phyloP scores from a whole-genome alignment of 2,888 invertebrate genomes.

The Agyllia agylla region DNA sequence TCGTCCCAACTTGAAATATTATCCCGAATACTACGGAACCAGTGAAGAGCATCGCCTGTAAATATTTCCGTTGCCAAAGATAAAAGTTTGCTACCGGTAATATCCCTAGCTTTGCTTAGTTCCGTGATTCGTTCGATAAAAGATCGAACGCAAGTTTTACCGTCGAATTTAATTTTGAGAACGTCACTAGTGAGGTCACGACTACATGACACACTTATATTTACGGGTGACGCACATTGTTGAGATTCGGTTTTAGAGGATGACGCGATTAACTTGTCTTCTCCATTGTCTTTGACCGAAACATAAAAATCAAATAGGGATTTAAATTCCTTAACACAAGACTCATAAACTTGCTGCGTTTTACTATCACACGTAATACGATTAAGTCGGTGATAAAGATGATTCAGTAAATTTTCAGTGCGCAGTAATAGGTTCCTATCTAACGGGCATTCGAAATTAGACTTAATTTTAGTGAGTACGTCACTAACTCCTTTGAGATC shows the following conservation, averaged over 20 bases:
- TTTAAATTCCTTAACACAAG: background rate
- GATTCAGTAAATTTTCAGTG: background rate
- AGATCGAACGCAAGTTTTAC: background rate
- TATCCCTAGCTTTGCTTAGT: background rate
- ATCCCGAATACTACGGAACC: background rate
- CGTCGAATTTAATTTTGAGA: background rate
- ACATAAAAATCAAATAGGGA: background rate
- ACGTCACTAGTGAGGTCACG: background rate
- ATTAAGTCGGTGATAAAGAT: background rate
- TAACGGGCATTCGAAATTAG: background rate
- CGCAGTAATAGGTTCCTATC: background rate
- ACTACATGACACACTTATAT: background rate
- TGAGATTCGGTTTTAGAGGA: background rate
- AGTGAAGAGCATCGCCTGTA: background rate
- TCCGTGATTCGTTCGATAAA: background rate
- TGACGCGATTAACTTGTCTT: background rate
- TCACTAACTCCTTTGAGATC: background rate
- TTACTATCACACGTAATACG: background rate
- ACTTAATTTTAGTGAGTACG: background rate
- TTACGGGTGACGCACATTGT: background rate
- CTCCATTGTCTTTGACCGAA: background rate
- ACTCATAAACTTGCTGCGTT: background rate
- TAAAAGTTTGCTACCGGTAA: background rate
- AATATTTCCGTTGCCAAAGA: background rate
- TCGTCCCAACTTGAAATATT: background rate